phyloP scores from a whole-genome alignment of 2,797 vertebrate genomes.

The Tangara arthus region DNA sequence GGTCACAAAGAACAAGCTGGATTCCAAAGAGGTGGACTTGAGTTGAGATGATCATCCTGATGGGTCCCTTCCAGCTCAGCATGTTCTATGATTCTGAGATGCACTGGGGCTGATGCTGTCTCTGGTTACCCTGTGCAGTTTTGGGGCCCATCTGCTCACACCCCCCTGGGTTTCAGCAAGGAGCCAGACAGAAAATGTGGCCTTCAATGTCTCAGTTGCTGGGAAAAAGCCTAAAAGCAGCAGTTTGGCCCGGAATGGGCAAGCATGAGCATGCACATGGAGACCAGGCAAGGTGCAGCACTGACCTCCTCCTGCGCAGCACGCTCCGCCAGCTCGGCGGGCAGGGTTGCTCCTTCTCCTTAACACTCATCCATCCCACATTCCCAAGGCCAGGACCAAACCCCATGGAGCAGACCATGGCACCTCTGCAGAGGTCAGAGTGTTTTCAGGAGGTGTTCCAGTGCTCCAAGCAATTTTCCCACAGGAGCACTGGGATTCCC shows the following conservation, averaged over 20 bases:
- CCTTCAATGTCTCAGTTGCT: background rate
- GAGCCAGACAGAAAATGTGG: rapidly evolving
- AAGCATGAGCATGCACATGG: background rate
- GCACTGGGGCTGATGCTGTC: rapidly evolving
- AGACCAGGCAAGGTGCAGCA: background rate
- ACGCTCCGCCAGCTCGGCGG: rapidly evolving
- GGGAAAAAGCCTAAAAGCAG: background rate
- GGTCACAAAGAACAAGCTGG: background rate
- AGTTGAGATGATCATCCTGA: background rate
- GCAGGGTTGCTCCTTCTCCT: background rate
- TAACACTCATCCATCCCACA: rapidly evolving
- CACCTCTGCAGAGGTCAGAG: background rate
- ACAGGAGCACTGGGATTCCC: rapidly evolving
- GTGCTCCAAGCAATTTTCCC: background rate
- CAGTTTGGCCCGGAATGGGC: rapidly evolving
- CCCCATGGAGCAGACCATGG: background rate
- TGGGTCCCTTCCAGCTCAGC: background rate
- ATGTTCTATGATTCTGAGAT: background rate
- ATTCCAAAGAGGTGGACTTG: background rate
- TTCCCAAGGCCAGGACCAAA: rapidly evolving
- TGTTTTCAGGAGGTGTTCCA: rapidly evolving
- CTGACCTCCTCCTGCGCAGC: rapidly evolving
- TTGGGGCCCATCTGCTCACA: rapidly evolving
- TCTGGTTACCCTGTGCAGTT: rapidly evolving
- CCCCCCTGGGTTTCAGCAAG: background rate